Conservation (phyloP, 37 sponge, comb jelly and placozoan species). For the Hormiphora californensis region DNA sequence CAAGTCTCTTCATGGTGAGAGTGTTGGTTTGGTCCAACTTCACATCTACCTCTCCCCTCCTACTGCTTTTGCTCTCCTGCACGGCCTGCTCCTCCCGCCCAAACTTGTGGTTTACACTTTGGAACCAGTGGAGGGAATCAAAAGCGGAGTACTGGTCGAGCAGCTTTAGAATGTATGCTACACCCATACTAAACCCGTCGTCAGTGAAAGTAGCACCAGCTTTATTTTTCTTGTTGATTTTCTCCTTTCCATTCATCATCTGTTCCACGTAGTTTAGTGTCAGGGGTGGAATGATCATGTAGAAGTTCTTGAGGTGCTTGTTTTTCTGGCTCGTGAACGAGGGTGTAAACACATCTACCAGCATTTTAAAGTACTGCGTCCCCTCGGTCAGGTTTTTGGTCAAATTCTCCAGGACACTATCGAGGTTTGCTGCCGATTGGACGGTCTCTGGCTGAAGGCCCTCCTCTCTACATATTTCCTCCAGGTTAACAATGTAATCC, state of each 20-base stretch:
- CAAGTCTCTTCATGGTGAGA: slow-evolving; percentile 79
- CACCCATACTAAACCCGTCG: slow-evolving; percentile 98
- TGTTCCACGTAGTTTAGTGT: slow-evolving; percentile 93
- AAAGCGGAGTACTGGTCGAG: slow-evolving; percentile 94
- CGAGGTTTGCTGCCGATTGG: slow-evolving; percentile 60
- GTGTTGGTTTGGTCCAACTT: slow-evolving; percentile 87
- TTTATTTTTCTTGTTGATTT: slow-evolving; percentile 93
- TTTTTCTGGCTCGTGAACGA: slow-evolving; percentile 81
- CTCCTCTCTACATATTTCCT: slow-evolving; percentile 65
- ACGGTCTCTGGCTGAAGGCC: slow-evolving; percentile 61
- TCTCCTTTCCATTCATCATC: slow-evolving; percentile 88
- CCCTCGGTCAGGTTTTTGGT: slow-evolving; percentile 93
- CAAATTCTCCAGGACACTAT: slow-evolving; percentile 75
- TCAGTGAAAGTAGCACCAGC: slow-evolving; percentile 96
- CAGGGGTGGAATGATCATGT: slow-evolving; percentile 92
- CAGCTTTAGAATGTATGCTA: slow-evolving; percentile 95
- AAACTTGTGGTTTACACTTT: slow-evolving; percentile 73
- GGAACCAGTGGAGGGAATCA: slow-evolving; percentile 97
- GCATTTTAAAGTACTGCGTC: slow-evolving; percentile 94
- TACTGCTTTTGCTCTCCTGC: slow-evolving; percentile 55
- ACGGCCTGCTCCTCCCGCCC: slow-evolving; percentile 62
- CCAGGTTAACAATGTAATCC: slow-evolving; percentile 86
- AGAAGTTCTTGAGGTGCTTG: slow-evolving; percentile 89
- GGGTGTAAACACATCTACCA: slow-evolving; percentile 88
- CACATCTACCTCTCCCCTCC: slow-evolving; percentile 63